Conservation (phyloP, 2,888 invertebrate species). For the Diaphora mendica region DNA sequence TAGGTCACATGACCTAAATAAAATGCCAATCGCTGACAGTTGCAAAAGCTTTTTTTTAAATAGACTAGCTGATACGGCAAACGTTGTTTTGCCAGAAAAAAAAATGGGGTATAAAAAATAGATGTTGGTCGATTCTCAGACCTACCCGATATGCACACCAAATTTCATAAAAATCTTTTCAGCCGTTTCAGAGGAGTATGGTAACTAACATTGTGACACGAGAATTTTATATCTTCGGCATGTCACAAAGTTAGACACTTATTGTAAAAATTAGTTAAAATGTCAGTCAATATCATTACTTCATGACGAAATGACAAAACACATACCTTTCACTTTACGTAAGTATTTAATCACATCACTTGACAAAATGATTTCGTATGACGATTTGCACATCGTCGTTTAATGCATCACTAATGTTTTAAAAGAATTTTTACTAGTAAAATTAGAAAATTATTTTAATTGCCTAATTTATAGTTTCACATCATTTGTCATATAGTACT, state of each 20-base stretch:
- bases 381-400: conserved; percentile 5
- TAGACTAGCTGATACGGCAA: too few species aligned
- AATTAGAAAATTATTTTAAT: neutral
- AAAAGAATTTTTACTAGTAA: neutral
- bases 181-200: too few species aligned
- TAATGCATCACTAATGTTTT: neutral
- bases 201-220: too few species aligned
- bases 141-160: too few species aligned
- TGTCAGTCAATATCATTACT: conserved; percentile 22
- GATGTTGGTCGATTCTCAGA: too few species aligned
- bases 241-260: neutral
- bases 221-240: too few species aligned
- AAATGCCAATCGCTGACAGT: neutral
- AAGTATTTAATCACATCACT: conserved; percentile 32
- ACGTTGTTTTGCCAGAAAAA: too few species aligned
- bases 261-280: conserved; percentile 18
- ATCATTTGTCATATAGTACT: neutral
- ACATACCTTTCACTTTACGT: conserved; percentile 42
- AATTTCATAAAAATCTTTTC: too few species aligned
- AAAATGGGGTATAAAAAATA: too few species aligned
- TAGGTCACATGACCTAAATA: too few species aligned
- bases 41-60: neutral
- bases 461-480: neutral
- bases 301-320: conserved; percentile 23
- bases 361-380: conserved; percentile 20